phyloP scores from a whole-genome alignment of 2,888 invertebrate genomes.

The Cephus rjabovi region DNA sequence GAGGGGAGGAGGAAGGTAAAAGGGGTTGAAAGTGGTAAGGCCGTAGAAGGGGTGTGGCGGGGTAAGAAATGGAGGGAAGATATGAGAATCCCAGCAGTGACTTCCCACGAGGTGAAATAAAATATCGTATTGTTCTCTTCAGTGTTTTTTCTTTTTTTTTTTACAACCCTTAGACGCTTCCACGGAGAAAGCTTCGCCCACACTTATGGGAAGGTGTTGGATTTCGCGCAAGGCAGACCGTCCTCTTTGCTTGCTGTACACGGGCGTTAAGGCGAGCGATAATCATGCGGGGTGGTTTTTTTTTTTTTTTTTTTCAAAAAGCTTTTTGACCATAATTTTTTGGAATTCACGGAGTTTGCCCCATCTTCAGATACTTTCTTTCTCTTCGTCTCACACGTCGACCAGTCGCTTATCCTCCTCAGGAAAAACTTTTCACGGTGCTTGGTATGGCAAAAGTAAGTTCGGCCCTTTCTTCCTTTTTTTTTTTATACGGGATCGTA shows the following conservation, averaged over 20 bases:
- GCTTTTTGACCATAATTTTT: too few relatives aligned
- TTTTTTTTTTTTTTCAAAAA: not conserved
- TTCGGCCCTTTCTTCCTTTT: conserved; percentile 10
- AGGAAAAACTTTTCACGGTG: not conserved
- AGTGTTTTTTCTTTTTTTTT: not conserved
- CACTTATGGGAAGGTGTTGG: not conserved
- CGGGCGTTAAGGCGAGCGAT: not conserved
- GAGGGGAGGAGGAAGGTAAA: not conserved
- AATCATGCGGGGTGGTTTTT: not conserved
- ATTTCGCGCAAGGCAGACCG: not conserved
- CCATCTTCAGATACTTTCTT: not conserved
- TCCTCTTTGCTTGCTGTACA: not conserved
- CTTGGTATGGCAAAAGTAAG: not conserved
- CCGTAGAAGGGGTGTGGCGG: too few relatives aligned
- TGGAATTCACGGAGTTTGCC: not conserved
- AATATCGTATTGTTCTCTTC: conserved; percentile 34
- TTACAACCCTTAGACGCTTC: not conserved
- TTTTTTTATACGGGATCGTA: conserved; percentile 24
- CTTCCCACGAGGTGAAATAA: conserved; percentile 38
- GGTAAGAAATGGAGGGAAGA: not conserved
- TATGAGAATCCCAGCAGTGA: conserved; percentile 21
- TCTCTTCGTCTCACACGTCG: not conserved
- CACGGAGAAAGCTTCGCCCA: not conserved
- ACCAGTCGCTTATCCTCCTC: conserved; percentile 13
- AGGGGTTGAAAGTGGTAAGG: not conserved